These are phyloP conservation scores for Diarsia rubi DNA, from an alignment of 2,888 invertebrate species.

Conservation along the genomic window DNA sequence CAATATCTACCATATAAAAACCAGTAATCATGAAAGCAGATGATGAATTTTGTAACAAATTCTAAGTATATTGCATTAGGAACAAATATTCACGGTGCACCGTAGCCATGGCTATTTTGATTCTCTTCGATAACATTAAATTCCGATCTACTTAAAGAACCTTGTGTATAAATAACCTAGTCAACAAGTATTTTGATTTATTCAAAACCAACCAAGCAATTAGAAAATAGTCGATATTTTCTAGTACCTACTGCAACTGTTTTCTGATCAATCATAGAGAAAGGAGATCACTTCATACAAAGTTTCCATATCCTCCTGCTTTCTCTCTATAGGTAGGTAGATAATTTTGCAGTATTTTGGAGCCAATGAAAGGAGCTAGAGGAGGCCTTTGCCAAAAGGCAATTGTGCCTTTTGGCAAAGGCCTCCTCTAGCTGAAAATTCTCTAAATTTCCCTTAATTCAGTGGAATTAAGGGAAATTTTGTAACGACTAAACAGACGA, in stretches of 20 bases:
- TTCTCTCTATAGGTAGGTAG: conserved; percentile 10
- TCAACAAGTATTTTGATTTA: background rate
- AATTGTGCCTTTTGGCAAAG: too few relatives aligned
- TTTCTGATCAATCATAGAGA: conserved; percentile 12
- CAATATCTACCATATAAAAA: background rate
- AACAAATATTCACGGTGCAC: background rate
- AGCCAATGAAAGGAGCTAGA: too few relatives aligned
- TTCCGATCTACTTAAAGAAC: background rate
- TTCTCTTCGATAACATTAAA: background rate
- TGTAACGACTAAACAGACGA: too few relatives aligned
- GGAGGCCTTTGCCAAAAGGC: too few relatives aligned
- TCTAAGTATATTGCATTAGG: background rate
- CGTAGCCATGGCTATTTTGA: background rate
- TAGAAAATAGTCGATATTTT: background rate
- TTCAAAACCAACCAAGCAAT: background rate
- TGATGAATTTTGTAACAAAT: conserved; percentile 8
- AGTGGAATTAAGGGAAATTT: too few relatives aligned
- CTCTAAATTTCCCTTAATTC: too few relatives aligned
- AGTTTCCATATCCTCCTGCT: conserved; percentile 20
- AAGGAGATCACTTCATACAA: conserved; percentile 12
- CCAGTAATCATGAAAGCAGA: background rate
- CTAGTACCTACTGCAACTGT: background rate
- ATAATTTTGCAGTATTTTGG: conserved; percentile 23
- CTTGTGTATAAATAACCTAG: background rate
- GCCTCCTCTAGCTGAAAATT: too few relatives aligned